A percentile compares a stretch with the other conserved stretches of the same genome.
Conservation (phyloP, 23 tunicate genomes). For the Styela clava region DNA sequence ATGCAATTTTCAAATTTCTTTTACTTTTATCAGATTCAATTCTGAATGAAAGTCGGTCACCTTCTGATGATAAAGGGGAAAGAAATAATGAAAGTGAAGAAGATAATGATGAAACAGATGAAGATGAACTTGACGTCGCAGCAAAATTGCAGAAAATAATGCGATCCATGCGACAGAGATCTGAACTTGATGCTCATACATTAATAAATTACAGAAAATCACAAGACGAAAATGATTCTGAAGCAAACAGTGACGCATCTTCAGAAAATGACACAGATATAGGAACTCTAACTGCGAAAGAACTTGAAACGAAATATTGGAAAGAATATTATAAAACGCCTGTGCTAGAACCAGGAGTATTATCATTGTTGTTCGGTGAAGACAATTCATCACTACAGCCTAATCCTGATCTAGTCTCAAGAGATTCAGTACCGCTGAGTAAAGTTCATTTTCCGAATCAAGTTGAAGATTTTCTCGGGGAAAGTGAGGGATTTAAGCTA, state of each 20-base stretch:
- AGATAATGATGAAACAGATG: conserved; percentile 20
- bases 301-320: neutral
- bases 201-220: conserved; percentile 13
- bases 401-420: neutral
- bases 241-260: conserved; percentile 7
- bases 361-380: neutral
- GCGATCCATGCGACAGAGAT: conserved; percentile 37
- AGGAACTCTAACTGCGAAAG: neutral
- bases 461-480: neutral
- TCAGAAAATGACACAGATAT: neutral
- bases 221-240: conserved; percentile 6
- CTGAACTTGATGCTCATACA: conserved; percentile 64
- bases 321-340: neutral
- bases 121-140: neutral
- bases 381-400: neutral
- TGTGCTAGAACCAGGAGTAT: neutral
- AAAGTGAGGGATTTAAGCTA: neutral
- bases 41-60: neutral
- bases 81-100: conserved; percentile 11
- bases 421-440: neutral
- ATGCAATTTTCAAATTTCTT: too few species aligned
- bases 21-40: too few species aligned
- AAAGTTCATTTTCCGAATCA: neutral
- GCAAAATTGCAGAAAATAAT: conserved; percentile 25
- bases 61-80: neutral